Base-by-base conservation (phyloP, 2,888 invertebrate genomes). In the Phengaris arion region DNA sequence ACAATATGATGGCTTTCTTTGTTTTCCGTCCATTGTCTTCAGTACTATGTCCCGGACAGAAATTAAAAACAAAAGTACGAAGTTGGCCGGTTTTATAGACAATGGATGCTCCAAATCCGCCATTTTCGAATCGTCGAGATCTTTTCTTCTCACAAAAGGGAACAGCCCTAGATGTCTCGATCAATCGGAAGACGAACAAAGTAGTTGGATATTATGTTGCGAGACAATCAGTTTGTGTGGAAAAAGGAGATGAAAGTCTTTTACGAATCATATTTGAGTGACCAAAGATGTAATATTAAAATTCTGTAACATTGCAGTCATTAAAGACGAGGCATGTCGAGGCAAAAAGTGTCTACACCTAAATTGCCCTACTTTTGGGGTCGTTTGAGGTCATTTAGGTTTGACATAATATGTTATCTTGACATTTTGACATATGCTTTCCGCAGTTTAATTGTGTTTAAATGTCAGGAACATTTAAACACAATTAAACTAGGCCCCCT, bases 101-200 rank as follows among this genome's bases (percentile, higher is more conserved):
- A 80, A 80, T 80, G 78, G 75, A 8, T 72, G 72, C 72, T 72
- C 72, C 54, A 72, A 72, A 72, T 72, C 79, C 78, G 80, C 80
- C 80, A 80, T 80, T 79, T 80, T 78, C 80, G 80, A 80, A 80
- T 80, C 79, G 78, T 73, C 75, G 74, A 77, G 78, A 77, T 77
- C 76, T 70, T 72, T 72, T 54, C 72, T 54, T 54, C 70, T 9
- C 46, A 72, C 35, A 72, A 72, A 72, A 70, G 52, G 22, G 72
- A 13, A 13, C 72, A 15, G 74, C 74, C 46, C 55, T 57, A 74
- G 57, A 72, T 52, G 22, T 35, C 35, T 72, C 72, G 72, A 72
- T 72, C 72, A 52, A 72, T 72, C 54, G 72, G 54, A 22, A 72
- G 7, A 54, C 52, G 52, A 70, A 70, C 70, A 70, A 64, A 64